phyloP scores from a whole-genome alignment of 2,113 vertebrate genomes.

The Bungarus multicinctus region DNA sequence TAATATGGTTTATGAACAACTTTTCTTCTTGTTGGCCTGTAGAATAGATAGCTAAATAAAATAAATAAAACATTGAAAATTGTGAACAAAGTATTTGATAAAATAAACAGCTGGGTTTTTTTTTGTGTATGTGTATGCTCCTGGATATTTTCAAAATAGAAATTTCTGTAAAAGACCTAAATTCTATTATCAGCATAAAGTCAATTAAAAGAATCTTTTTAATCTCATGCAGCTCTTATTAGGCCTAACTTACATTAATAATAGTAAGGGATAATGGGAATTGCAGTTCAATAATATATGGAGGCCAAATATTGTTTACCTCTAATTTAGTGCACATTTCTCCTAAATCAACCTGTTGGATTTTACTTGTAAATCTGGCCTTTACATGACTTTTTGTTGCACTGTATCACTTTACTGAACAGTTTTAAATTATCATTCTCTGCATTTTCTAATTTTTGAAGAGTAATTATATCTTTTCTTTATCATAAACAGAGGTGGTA shows the following conservation, averaged over 20 bases:
- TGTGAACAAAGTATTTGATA: slow-evolving; percentile 12
- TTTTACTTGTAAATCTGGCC: neutral
- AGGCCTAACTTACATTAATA: neutral
- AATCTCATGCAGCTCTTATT: neutral
- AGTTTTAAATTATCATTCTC: neutral
- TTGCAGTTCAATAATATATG: neutral
- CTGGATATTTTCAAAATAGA: slow-evolving; percentile 8
- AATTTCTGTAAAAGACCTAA: neutral
- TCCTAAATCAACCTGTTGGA: neutral
- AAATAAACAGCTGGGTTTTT: neutral
- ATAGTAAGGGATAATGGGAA: neutral
- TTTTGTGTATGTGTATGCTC: neutral
- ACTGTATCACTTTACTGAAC: neutral
- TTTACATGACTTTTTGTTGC: neutral
- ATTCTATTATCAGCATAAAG: neutral
- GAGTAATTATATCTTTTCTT: neutral
- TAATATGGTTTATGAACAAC: neutral
- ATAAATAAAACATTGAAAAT: slow-evolving; percentile 27
- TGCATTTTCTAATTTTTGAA: neutral
- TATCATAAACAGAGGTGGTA: neutral
- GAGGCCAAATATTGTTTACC: neutral
- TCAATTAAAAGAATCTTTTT: neutral
- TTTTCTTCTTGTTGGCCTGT: slow-evolving; percentile 12
- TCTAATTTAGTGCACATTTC: neutral
- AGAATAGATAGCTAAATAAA: slow-evolving; percentile 33